phyloP scores from a whole-genome alignment of 1,140 invertebrate species.

The Reticulitermes speratus region DNA sequence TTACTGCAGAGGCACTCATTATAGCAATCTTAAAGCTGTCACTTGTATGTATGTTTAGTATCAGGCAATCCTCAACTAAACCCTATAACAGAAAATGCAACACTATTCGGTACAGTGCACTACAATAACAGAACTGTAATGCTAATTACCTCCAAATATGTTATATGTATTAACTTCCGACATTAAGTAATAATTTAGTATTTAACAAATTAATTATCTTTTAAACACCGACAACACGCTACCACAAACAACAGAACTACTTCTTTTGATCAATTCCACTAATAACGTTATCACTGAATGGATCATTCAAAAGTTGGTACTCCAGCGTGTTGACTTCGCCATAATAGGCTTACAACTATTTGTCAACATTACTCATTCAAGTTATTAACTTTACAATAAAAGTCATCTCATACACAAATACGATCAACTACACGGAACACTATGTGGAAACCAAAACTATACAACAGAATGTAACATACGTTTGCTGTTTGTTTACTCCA shows the following conservation, averaged over 20 bases:
- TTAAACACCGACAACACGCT: background rate
- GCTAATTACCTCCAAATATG: background rate
- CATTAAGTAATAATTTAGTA: too few species aligned
- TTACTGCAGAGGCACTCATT: conserved; percentile 34
- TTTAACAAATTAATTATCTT: background rate
- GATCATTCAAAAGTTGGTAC: conserved; percentile 32
- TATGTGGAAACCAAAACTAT: background rate
- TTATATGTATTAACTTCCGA: too few species aligned
- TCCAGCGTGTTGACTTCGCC: conserved; percentile 30
- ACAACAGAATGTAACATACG: conserved; percentile 27
- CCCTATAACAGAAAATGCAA: background rate
- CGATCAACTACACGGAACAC: background rate
- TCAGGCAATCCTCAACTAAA: conserved; percentile 7
- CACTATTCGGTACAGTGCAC: background rate
- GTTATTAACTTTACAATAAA: background rate
- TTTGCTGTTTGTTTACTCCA: conserved; percentile 35
- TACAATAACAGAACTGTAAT: background rate
- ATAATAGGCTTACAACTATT: conserved; percentile 32
- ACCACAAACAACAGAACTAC: too few species aligned
- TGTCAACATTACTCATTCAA: conserved; percentile 28
- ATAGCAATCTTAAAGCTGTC: background rate
- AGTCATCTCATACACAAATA: background rate
- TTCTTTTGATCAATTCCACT: background rate
- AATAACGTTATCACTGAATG: background rate
- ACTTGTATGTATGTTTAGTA: background rate